Base-by-base conservation (phyloP, 2,113 vertebrate species). In the Circaetus cinerascens region DNA sequence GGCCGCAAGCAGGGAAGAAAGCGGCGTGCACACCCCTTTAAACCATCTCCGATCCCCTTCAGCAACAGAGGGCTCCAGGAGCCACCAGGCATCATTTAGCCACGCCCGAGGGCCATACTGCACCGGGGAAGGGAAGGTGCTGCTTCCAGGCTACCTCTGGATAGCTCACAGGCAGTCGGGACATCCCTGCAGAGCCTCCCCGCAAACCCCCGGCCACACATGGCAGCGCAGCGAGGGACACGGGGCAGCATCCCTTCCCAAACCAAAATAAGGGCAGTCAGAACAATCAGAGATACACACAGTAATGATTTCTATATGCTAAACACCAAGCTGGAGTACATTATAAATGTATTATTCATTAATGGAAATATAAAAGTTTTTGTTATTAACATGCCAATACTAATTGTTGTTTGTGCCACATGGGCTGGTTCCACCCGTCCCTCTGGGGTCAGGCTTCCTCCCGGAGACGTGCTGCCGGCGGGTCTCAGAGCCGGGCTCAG, bases 221-320 rank as follows among this genome's bases (percentile, higher is more conserved):
- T 1, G 0, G 67, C 57, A 57, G 67, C 2, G 1, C 32, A 38
- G 43, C 1, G 4, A 15, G 19, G 71, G 90, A 51, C 4, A 20
- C 20, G 9, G 72, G 34, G 23, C 13, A 34, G 78, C 26, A 34
- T 7, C 53, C 55, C 32, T 29, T 12, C 80, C 46, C 59, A 20
- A 17, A 16, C 40, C 64, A 41, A 30, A 23, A 11, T 5, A 41
- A 36, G 23, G 74, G 59, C 59, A 46, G 40, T 22, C 8, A 5
- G 51, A 55, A 60, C 11, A 34, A 79, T 46, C 20, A 30, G 67
- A 56, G 48, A 21, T 23, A 36, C 40, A 11, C 6, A 13, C 66
- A 20, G 32, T 12, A 66, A 66, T 8, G 5, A 30, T 21, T 71
- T 14, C 85, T 53, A 51, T 9, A 27, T 4, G 34, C n/a, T 20